Base-by-base conservation (phyloP, 2,113 vertebrate species). In the Lophius piscatorius region DNA sequence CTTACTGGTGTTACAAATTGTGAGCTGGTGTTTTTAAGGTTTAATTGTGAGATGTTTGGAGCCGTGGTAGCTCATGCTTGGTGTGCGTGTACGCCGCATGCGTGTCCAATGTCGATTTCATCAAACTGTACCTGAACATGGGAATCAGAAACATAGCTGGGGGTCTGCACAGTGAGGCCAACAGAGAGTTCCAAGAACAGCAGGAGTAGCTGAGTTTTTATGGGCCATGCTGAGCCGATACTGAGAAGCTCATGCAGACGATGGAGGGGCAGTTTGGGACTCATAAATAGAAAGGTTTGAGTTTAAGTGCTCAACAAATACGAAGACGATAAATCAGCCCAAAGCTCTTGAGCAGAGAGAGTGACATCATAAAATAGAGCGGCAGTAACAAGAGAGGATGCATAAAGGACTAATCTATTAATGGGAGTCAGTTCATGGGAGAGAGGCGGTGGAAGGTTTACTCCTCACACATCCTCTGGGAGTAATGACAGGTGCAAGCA, bases 201-300 rank as follows among this genome's bases (percentile, higher is more conserved):
- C 26, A 1, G 69, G 70, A 70, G 57, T 20, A n/a, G 51, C 39
- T 36, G 46, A 14, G 70, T 58, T 84, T 88, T 89, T 87, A 86
- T 50, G 63, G 77, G 35, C 45, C 9, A 56, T 3, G 60, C 61
- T 33, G 70, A 85, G 63, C 63, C 55, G 58, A 78, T 70, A 63
- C 63, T 62, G 60, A 64, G 74, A 59, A 50, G 72, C 74, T 63
- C 84, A 77, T 21, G 52, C 67, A 62, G 68, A 80, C 68, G 76
- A 76, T 65, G 63, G 71, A 76, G 76, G 77, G 78, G 83, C 74
- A 87, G 83, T 80, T 72, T 76, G 88, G 80, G 84, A 82, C 74
- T 82, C 84, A 14, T 89, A 89, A 89, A 89, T 78, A 83, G 58
- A 77, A 76, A 83, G 81, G 86, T 83, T 83, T 86, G 83, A 76